Conservation (phyloP, 2,797 vertebrate genomes). For the Falco concolor region DNA sequence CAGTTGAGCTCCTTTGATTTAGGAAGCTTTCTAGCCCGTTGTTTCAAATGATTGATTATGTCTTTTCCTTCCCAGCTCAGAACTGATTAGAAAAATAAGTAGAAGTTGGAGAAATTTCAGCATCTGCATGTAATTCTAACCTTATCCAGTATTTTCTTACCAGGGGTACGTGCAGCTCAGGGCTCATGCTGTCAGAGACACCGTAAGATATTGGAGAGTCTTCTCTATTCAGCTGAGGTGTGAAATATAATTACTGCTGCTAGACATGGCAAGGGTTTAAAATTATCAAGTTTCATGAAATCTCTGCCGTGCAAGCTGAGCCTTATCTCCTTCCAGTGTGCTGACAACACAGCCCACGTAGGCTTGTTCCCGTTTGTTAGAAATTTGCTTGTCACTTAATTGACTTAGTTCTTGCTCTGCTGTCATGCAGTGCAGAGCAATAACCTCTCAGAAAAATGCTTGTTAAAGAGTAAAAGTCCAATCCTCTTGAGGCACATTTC, state of each 20-base stretch:
- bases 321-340: not conserved
- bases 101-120: not conserved
- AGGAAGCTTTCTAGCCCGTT: not conserved
- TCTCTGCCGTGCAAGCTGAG: not conserved
- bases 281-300: not conserved
- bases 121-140: not conserved
- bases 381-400: not conserved
- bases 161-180: not conserved
- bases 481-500: not conserved
- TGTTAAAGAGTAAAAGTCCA: not conserved
- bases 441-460: not conserved
- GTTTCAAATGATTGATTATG: not conserved
- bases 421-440: not conserved
- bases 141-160: not conserved
- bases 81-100: not conserved
- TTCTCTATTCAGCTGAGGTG: not conserved
- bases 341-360: not conserved
- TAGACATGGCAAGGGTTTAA: not conserved
- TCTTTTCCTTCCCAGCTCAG: accelerated
- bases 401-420: not conserved
- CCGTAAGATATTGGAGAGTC: not conserved
- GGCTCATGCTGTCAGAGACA: not conserved
- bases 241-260: not conserved
- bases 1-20: not conserved
- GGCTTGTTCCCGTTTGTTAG: not conserved